These are phyloP conservation scores for Dolichoris vasculosae DNA, from an alignment of 1,140 invertebrate species.

Conservation along the genomic window DNA sequence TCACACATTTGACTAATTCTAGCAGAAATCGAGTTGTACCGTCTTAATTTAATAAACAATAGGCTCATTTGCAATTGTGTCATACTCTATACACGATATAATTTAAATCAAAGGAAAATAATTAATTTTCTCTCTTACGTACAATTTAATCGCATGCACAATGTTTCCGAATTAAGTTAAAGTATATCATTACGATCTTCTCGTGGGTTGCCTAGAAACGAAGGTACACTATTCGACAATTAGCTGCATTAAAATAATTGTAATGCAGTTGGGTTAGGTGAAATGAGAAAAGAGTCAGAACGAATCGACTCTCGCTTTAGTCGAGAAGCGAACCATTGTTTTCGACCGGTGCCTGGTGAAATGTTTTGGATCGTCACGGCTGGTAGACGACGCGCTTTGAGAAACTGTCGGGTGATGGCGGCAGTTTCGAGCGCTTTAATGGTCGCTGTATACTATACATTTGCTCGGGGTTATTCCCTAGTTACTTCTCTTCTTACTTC, in stretches of 20 bases:
- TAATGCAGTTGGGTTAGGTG: neutral
- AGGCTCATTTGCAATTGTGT: too few species aligned
- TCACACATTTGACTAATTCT: too few species aligned
- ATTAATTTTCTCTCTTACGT: too few species aligned
- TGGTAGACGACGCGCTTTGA: slow-evolving; percentile 59
- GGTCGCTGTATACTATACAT: slow-evolving; percentile 44
- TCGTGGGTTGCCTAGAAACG: neutral
- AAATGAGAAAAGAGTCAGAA: neutral
- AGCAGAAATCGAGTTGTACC: too few species aligned
- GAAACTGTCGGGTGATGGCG: slow-evolving; percentile 66
- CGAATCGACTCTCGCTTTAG: slow-evolving; percentile 51
- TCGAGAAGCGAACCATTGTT: slow-evolving; percentile 60
- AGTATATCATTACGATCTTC: too few species aligned
- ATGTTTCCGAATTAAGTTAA: too few species aligned
- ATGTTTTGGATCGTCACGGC: slow-evolving; percentile 56
- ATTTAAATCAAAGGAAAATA: too few species aligned
- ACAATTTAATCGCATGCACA: too few species aligned
- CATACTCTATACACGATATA: too few species aligned
- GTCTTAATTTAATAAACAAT: too few species aligned
- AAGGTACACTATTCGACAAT: neutral
- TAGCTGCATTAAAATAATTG: neutral
- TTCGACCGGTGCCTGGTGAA: slow-evolving; percentile 40
- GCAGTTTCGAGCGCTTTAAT: slow-evolving; percentile 59
- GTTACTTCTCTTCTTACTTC: slow-evolving; percentile 11
- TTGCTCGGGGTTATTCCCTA: neutral